Conservation (phyloP, 1,140 invertebrate genomes). For the Drosophila ambigua region DNA sequence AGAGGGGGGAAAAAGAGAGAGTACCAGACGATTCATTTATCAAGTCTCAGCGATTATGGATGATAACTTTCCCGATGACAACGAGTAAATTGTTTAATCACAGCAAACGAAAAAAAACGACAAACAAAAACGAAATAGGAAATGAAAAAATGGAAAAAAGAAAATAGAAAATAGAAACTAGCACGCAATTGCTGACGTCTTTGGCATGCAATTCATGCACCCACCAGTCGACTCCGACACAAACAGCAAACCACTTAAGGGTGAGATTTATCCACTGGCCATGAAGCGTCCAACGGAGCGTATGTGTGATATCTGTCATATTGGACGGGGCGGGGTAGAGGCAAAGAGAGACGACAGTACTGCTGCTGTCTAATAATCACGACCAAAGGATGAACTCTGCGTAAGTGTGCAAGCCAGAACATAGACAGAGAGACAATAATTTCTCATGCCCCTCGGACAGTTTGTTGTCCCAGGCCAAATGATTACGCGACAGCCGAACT, state of each 20-base stretch:
- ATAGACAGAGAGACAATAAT: neutral
- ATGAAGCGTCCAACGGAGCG: slow-evolving; percentile 9
- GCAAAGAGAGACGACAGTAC: neutral
- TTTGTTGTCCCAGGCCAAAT: slow-evolving; percentile 19
- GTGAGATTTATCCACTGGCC: slow-evolving; percentile 29
- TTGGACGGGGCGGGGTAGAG: neutral
- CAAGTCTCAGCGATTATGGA: slow-evolving; percentile 27
- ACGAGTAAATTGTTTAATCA: slow-evolving; percentile 44
- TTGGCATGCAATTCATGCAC: neutral
- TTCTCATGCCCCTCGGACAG: slow-evolving; percentile 20
- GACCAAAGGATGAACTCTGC: slow-evolving; percentile 12
- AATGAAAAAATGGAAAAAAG: neutral
- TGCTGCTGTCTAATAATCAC: slow-evolving; percentile 29
- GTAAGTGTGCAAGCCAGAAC: neutral
- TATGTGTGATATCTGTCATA: slow-evolving; percentile 46
- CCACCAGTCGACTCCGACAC: too few species aligned
- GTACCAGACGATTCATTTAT: slow-evolving; percentile 23
- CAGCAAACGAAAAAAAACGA: slow-evolving; percentile 5
- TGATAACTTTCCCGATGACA: slow-evolving; percentile 16
- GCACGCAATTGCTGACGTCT: slow-evolving; percentile 42
- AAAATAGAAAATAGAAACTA: slow-evolving; percentile 1
- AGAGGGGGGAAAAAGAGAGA: too few species aligned
- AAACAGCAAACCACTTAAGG: slow-evolving; percentile 10
- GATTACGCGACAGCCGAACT: slow-evolving; percentile 36
- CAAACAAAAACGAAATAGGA: neutral